phyloP scores from a whole-genome alignment of 1,140 invertebrate species.

The Drosophila sturtevanti region DNA sequence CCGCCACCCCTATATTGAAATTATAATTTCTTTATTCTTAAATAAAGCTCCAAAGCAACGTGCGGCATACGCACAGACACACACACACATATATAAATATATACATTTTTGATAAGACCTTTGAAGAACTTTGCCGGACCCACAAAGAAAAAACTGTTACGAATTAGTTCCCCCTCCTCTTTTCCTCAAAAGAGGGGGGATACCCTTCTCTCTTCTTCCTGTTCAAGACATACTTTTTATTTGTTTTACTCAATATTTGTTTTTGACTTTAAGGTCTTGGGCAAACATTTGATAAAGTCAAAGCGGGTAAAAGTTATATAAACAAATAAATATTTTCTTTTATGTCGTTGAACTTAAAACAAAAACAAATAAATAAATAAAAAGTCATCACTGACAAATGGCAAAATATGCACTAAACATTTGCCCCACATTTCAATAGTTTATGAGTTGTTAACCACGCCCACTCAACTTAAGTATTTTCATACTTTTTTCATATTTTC shows the following conservation, averaged over 20 bases:
- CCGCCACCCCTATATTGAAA: background rate
- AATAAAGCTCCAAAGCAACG: no score
- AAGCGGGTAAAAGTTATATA: slow-evolving; percentile 55
- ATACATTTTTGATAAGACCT: background rate
- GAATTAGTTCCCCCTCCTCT: background rate
- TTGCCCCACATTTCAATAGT: slow-evolving; percentile 1
- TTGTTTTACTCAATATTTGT: slow-evolving; percentile 36
- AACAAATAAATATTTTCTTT: slow-evolving; percentile 69
- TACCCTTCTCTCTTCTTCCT: slow-evolving; percentile 10
- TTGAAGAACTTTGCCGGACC: background rate
- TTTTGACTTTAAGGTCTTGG: slow-evolving; percentile 59
- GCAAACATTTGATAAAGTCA: slow-evolving; percentile 71
- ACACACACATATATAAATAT: background rate
- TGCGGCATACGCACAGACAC: background rate
- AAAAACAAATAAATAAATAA: background rate
- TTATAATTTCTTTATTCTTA: background rate
- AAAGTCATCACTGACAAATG: background rate
- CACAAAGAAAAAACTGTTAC: background rate
- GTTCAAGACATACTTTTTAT: slow-evolving; percentile 4
- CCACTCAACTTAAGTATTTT: background rate
- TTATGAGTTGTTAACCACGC: slow-evolving; percentile 4
- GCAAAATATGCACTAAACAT: slow-evolving; percentile 1
- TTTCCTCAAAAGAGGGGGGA: background rate
- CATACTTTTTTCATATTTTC: no score
- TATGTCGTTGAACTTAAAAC: slow-evolving; percentile 32